phyloP scores from a whole-genome alignment of 2,888 invertebrate species.

The Plebejus anna region DNA sequence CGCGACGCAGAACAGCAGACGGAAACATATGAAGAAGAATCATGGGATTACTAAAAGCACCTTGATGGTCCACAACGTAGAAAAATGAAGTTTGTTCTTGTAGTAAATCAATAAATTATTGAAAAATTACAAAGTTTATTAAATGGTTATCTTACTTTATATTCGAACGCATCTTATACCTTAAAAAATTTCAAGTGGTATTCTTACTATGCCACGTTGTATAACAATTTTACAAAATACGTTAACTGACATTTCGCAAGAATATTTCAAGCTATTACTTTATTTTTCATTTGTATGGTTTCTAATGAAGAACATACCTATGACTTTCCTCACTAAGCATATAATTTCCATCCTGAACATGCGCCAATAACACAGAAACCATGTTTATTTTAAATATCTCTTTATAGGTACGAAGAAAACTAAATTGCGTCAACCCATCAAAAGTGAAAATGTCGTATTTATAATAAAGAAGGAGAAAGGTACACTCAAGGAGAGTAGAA shows the following conservation, averaged over 20 bases:
- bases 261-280: neutral
- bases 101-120: conserved; percentile 32
- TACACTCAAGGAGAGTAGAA: conserved; percentile 29
- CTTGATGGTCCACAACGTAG: conserved; percentile 35
- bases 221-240: neutral
- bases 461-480: conserved; percentile 31
- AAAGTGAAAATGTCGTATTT: conserved; percentile 31
- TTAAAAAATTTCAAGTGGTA: neutral
- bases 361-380: conserved; percentile 30
- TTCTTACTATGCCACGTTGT: neutral
- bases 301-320: neutral
- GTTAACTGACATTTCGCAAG: neutral
- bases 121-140: neutral
- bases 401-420: conserved; percentile 33
- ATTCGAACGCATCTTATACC: neutral
- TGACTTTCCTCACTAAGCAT: neutral
- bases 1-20: conserved; percentile 64
- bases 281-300: neutral
- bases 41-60: conserved; percentile 54
- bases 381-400: conserved; percentile 36
- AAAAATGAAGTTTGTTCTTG: conserved; percentile 32
- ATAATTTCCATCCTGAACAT: neutral
- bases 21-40: conserved; percentile 71
- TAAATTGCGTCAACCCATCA: conserved; percentile 29
- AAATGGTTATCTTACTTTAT: neutral